phyloP scores from a whole-genome alignment of 2,113 vertebrate genomes.

The Oxyura jamaicensis region DNA sequence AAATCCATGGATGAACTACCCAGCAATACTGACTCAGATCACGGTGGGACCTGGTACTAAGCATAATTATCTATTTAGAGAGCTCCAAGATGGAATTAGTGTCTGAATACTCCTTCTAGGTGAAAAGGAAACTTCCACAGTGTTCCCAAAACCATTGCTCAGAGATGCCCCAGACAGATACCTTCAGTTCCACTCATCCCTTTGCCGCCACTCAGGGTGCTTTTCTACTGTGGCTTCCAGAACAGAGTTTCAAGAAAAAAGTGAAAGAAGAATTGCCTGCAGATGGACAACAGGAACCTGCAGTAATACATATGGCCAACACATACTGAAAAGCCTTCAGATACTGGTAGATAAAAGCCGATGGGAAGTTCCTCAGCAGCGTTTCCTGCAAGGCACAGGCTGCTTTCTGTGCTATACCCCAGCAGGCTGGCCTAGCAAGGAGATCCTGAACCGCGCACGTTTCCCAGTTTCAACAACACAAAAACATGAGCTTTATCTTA shows the following conservation, averaged over 20 bases:
- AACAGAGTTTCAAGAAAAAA: background rate
- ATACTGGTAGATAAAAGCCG: background rate
- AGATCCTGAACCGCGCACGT: rapidly evolving
- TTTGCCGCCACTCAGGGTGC: background rate
- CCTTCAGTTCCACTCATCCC: background rate
- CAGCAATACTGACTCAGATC: background rate
- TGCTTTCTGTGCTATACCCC: background rate
- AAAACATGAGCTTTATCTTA: background rate
- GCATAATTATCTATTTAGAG: background rate
- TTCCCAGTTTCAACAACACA: background rate
- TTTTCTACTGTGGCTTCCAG: background rate
- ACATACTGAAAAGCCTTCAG: background rate
- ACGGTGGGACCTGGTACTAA: background rate
- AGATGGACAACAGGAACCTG: background rate
- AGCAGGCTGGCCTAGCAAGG: background rate
- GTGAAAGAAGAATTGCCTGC: background rate
- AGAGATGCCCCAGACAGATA: background rate
- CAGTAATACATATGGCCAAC: background rate
- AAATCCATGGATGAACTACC: background rate
- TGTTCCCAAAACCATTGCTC: background rate
- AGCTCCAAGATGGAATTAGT: background rate
- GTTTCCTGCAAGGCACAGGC: background rate
- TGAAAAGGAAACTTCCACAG: background rate
- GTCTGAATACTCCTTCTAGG: background rate
- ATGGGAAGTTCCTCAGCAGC: background rate